phyloP scores from a whole-genome alignment of 2,113 vertebrate species.

The Lanius collurio region DNA sequence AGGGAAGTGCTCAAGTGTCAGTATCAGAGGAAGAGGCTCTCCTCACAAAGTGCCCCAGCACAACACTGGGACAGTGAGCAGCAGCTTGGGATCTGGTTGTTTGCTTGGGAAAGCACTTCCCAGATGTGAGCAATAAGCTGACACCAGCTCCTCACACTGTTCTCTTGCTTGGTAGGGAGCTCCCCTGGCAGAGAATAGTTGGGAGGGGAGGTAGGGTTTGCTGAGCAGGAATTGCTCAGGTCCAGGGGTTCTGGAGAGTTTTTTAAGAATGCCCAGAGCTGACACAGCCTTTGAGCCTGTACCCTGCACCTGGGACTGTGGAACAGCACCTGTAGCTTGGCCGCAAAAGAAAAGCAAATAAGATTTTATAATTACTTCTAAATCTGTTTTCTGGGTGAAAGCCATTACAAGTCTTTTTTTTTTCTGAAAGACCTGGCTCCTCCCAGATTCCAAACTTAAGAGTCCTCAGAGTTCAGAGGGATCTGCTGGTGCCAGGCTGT shows the following conservation, averaged over 20 bases:
- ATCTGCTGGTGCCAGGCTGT: background rate
- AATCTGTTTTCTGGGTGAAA: background rate
- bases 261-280: background rate
- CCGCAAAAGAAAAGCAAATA: background rate
- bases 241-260: background rate
- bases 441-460: background rate
- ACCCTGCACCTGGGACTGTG: background rate
- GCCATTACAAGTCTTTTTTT: background rate
- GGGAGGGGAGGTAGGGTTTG: background rate
- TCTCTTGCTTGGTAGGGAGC: background rate
- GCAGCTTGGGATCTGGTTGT: background rate
- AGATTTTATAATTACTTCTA: background rate
- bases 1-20: background rate
- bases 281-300: accelerated
- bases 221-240: background rate
- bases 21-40: background rate
- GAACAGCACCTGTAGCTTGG: background rate
- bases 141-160: background rate
- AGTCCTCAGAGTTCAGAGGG: background rate
- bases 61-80: background rate
- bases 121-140: background rate
- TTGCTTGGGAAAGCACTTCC: background rate
- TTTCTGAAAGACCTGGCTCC: background rate
- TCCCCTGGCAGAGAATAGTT: accelerated
- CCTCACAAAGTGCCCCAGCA: background rate